These are phyloP conservation scores for Motacilla alba DNA, from an alignment of 2,113 vertebrate species.

Conservation along the genomic window DNA sequence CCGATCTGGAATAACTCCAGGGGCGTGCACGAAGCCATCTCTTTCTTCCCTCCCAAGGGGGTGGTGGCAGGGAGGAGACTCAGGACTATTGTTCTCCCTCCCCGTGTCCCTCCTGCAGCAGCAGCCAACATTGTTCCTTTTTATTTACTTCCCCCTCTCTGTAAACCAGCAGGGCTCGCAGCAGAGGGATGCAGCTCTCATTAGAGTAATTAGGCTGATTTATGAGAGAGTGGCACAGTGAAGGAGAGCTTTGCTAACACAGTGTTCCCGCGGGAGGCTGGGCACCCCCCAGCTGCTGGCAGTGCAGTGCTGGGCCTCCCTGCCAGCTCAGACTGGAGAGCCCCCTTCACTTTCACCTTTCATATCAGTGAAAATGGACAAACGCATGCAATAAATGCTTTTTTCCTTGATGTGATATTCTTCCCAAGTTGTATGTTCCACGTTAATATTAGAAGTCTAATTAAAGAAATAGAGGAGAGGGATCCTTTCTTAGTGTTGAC, in stretches of 20 bases:
- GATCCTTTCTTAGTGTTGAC: neutral
- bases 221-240: neutral
- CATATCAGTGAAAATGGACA: neutral
- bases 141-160: slow-evolving; percentile 5
- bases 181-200: neutral
- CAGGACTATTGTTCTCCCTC: slow-evolving; percentile 4
- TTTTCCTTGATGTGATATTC: rapidly evolving
- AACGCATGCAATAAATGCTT: neutral
- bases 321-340: rapidly evolving
- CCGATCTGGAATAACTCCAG: slow-evolving; percentile 1
- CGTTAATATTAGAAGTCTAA: neutral
- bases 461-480: neutral
- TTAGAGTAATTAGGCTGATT: neutral
- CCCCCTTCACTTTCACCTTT: neutral
- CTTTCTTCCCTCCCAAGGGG: neutral
- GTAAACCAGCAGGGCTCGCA: neutral
- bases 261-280: neutral
- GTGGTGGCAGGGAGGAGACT: neutral
- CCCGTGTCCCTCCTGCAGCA: neutral
- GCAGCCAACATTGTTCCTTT: slow-evolving; percentile 33
- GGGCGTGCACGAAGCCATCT: neutral
- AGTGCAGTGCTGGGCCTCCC: neutral
- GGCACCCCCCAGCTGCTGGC: neutral
- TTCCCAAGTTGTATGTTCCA: neutral
- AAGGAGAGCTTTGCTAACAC: neutral